These are phyloP conservation scores for Pseudochaenichthys georgianus DNA, from an alignment of 2,797 vertebrate species.

Conservation along the genomic window DNA sequence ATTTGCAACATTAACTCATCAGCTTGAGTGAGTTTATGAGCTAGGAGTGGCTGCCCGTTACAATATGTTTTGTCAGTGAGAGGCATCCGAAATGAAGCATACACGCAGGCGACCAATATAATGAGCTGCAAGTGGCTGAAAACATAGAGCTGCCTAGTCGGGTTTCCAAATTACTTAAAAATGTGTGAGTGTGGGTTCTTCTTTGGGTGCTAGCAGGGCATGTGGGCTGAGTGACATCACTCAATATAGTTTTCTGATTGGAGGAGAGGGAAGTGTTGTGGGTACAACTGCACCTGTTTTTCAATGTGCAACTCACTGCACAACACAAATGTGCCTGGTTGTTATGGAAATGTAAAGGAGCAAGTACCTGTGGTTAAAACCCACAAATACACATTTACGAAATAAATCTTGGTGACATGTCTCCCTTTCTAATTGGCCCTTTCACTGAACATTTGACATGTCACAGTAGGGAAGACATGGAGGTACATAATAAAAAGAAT, in stretches of 20 bases:
- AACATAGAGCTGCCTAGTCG: slow-evolving; percentile 49
- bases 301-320: slow-evolving; percentile 11
- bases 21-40: slow-evolving; percentile 53
- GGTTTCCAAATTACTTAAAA: slow-evolving; percentile 57
- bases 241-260: slow-evolving; percentile 41
- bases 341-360: slow-evolving; percentile 38
- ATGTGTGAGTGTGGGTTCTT: slow-evolving; percentile 45
- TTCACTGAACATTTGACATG: background rate
- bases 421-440: background rate
- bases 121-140: slow-evolving; percentile 67
- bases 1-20: slow-evolving; percentile 48
- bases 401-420: slow-evolving; percentile 1
- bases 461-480: background rate
- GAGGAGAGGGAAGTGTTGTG: slow-evolving; percentile 46
- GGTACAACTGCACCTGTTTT: slow-evolving; percentile 30
- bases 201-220: slow-evolving; percentile 42
- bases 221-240: slow-evolving; percentile 46
- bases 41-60: slow-evolving; percentile 54
- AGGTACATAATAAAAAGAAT: background rate
- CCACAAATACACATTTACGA: slow-evolving; percentile 10
- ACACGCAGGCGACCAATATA: slow-evolving; percentile 64
- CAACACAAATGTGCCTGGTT: slow-evolving; percentile 31
- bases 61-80: slow-evolving; percentile 59
- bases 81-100: slow-evolving; percentile 56
- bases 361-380: slow-evolving; percentile 21